Evolutionary conservation across 2,888 invertebrate genomes (phyloP), one percentile per base, ranked within the genome.

Genomic region (Temnothorax ravouxi): DNA sequence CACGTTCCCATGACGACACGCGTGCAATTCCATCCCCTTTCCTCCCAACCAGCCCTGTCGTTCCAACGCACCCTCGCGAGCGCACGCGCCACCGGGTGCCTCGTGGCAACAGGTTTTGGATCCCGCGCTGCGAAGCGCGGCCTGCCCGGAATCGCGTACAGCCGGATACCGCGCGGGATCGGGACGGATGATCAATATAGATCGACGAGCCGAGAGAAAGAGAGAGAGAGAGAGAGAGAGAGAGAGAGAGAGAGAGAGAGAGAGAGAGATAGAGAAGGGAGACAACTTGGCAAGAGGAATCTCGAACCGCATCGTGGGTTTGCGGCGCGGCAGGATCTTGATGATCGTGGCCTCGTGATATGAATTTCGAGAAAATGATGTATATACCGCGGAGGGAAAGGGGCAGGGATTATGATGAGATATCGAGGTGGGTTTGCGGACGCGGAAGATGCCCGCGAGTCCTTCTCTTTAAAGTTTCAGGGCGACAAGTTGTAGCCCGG

Each of bases 1-100:
- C 84, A 62, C 88, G 91, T 92, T 90, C 86, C 87, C 91, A 92
- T 92, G 90, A 89, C 86, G 87, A 92, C 88, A 84, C 88, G 85
- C 88, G 90, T 89, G 90, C 91, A 87, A 86, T 59, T 86, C 83
- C 83, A 75, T 80, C 85, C 84, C 83, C 18, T 9, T 54, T 54
- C n/a, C 9, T 21, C 1, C 9, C 41, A 3, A 18, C 2, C 54
- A 74, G 69, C 69, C 54, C 59, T 72, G 41, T 84, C 83, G 18
- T 67, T 72, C 83, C 79, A 77, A 77, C 84, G 88, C 90, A 67
- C 50, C 79, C 86, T 84, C 86, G 88, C 90, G 86, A 84, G 87
- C 90, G 88, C 83, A 52, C 61, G 64, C 83, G 59, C 59, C 71
- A 47, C 52, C 71, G 18, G 52, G 25, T 18, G 52, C 67, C 77